phyloP scores from a whole-genome alignment of 2,113 vertebrate genomes.

The Canis aureus region DNA sequence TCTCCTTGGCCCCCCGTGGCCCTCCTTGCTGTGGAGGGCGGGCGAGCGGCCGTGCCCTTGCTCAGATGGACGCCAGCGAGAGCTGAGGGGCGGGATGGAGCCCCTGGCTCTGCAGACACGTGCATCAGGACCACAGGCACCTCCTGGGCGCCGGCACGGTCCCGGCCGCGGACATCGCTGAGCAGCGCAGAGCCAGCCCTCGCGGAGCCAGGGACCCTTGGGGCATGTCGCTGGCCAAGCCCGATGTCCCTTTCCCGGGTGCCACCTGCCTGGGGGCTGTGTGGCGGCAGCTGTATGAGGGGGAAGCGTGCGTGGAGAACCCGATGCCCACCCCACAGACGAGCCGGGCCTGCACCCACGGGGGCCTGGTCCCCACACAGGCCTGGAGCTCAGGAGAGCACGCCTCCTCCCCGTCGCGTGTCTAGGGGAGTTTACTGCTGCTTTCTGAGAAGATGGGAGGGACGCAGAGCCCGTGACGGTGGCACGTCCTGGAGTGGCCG shows the following conservation, averaged over 20 bases:
- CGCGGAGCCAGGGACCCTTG: not conserved
- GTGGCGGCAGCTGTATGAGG: not conserved
- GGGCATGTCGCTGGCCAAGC: not conserved
- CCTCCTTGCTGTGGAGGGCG: not conserved
- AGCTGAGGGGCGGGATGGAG: not conserved
- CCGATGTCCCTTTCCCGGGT: not conserved
- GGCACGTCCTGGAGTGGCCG: not conserved
- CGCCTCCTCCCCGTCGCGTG: not conserved
- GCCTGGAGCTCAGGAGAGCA: not conserved
- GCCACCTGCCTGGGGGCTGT: not conserved
- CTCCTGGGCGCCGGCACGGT: not conserved
- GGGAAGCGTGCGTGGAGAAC: rapidly evolving
- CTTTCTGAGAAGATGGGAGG: not conserved
- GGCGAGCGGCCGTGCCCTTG: not conserved
- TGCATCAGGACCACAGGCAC: not conserved
- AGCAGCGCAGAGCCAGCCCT: too few species aligned
- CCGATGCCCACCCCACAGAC: not conserved
- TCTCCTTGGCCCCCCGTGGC: not conserved
- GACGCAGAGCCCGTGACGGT: not conserved
- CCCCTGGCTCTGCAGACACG: not conserved
- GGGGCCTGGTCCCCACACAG: not conserved
- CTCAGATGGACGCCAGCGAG: not conserved
- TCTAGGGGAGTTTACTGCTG: not conserved
- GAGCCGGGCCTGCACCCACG: not conserved
- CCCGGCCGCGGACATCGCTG: not conserved